phyloP scores from a whole-genome alignment of 2,797 vertebrate genomes.

The Falco naumanni region DNA sequence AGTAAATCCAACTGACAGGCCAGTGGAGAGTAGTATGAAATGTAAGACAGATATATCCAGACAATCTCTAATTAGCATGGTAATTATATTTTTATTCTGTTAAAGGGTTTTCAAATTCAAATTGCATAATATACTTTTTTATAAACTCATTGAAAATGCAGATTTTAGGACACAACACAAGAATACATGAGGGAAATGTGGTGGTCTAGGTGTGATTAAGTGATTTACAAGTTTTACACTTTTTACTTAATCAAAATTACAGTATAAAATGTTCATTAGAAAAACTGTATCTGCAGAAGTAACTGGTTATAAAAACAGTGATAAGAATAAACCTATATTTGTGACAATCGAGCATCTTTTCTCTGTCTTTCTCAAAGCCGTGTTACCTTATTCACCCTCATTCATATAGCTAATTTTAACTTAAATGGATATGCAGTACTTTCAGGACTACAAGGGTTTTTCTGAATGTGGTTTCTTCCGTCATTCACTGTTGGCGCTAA shows the following conservation, averaged over 20 bases:
- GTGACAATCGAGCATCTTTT: neutral
- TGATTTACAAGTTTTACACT: neutral
- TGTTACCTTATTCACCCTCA: neutral
- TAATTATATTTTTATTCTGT: neutral
- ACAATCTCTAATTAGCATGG: neutral
- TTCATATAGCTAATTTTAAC: neutral
- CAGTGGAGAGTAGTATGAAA: neutral
- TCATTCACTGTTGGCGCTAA: neutral
- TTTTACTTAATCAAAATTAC: neutral
- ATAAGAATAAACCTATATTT: neutral
- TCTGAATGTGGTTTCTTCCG: neutral
- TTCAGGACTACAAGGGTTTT: neutral
- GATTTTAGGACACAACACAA: neutral
- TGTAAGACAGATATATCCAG: neutral
- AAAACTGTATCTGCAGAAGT: neutral
- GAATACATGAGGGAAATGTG: neutral
- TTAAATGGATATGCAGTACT: neutral
- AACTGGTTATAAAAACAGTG: neutral
- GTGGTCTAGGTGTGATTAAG: neutral
- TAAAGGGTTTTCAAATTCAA: neutral
- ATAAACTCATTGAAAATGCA: neutral
- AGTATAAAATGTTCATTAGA: neutral
- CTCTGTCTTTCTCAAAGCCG: neutral
- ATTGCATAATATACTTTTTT: neutral
- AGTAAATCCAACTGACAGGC: neutral